Evolutionary conservation across 2,113 vertebrate genomes (phyloP), one percentile per base, ranked within the genome.

Genomic region (Stictonetta naevosa): DNA sequence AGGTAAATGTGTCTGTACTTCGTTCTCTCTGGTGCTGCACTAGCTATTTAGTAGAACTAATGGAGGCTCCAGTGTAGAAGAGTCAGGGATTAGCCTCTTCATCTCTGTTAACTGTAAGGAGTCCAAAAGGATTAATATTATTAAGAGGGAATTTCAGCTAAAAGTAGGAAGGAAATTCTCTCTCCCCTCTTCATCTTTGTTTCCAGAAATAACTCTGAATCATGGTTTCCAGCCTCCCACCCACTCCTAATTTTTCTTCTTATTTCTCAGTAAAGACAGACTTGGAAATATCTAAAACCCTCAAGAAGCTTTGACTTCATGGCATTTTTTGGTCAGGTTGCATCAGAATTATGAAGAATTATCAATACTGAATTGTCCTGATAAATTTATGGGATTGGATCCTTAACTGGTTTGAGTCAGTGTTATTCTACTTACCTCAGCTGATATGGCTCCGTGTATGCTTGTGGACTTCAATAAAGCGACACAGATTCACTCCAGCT

Each of bases 31-130:
- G 72, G n/a, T 96, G 62, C 62, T 93, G 74, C 66, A 91, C 66
- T 40, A 92, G 77, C 77, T 94, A 74, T 92, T 95, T 95, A 91
- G 91, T 79, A 82, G 93, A 95, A 91, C 93, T 97, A 96, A 96
- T 96, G 96, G 93, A 95, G 77, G 50, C 55, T 93, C 88, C 83
- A 94, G 71, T 89, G 77, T 36, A 76, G 92, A 79, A 87, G 62
- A 90, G 56, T 69, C 56, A 94, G 83, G 86, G 90, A 94, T 96
- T 94, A 97, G 95, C 88, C 55, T 92, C 90, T 92, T 96, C 91
- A 91, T 95, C 80, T 93, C 93, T 84, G 62, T 82, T 92, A 89
- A 93, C 88, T 79, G 83, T 76, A 73, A 94, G 80, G 91, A 76
- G 66, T 92, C 88, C 66, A 77, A 91, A 95, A 94, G 88, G 85